A percentile compares a stretch with the other conserved stretches of the same genome.
phyloP scores from a whole-genome alignment of 2,888 invertebrate species.

The Tachina lurida region DNA sequence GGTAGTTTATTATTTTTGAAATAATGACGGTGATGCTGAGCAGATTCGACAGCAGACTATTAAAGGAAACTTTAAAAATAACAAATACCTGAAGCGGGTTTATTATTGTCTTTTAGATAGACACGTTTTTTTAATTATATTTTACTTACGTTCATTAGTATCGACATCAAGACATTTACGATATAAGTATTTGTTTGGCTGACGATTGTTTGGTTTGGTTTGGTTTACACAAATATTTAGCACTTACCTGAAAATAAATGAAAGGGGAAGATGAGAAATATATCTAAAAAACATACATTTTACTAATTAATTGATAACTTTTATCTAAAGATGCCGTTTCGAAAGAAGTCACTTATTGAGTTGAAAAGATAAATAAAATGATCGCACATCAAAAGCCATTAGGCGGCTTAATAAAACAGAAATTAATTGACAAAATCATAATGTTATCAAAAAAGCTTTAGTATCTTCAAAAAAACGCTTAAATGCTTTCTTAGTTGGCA shows the following conservation, averaged over 20 bases:
- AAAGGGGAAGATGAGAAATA: conserved; percentile 37
- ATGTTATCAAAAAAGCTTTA: background rate
- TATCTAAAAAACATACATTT: conserved; percentile 29
- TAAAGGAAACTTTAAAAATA: conserved; percentile 22
- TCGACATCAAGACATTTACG: conserved; percentile 58
- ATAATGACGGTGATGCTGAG: conserved; percentile 46
- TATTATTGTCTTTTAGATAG: conserved; percentile 19
- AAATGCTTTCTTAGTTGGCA: background rate
- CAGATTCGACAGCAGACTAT: conserved; percentile 48
- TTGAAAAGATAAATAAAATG: background rate
- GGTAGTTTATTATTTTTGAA: conserved; percentile 16
- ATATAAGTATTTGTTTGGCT: conserved; percentile 35
- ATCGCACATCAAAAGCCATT: background rate
- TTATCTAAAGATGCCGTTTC: conserved; percentile 23
- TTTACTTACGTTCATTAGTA: conserved; percentile 69
- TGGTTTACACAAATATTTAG: conserved; percentile 68
- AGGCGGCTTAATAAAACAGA: conserved; percentile 18
- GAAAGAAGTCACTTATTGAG: background rate
- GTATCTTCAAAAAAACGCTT: background rate
- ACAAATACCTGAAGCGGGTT: conserved; percentile 33
- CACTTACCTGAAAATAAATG: conserved; percentile 67
- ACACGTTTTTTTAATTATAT: conserved; percentile 21
- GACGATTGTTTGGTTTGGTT: conserved; percentile 44
- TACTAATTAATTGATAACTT: conserved; percentile 64
- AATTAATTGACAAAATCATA: conserved; percentile 22